A percentile compares a stretch with the other conserved stretches of the same genome.
Conservation (phyloP, 2,797 vertebrate genomes). For the Clarias platycephalus region DNA sequence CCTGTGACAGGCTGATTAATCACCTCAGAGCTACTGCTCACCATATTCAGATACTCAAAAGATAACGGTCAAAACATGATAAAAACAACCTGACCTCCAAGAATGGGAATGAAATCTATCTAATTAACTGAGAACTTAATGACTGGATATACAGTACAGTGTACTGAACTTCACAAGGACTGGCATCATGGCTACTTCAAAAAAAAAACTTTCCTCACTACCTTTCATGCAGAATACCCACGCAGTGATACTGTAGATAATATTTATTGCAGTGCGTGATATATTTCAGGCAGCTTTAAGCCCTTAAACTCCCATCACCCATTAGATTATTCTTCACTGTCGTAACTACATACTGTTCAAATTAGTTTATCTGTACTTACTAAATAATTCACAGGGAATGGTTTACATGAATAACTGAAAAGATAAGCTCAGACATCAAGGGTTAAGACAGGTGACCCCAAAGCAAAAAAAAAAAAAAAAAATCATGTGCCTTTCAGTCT, state of each 20-base stretch:
- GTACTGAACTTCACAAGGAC: not conserved
- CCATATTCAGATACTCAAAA: not conserved
- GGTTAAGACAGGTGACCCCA: not conserved
- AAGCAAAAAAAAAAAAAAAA: too few relatives aligned
- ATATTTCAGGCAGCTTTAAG: not conserved
- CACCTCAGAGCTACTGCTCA: not conserved
- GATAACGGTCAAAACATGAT: not conserved
- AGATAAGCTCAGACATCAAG: not conserved
- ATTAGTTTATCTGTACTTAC: not conserved
- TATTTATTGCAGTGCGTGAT: not conserved
- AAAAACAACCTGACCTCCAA: not conserved
- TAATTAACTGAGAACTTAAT: not conserved
- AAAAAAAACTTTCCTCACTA: not conserved
- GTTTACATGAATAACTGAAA: not conserved
- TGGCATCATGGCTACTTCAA: not conserved
- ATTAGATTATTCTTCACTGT: not conserved
- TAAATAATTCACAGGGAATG: not conserved
- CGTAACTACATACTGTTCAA: not conserved
- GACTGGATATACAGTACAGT: too few relatives aligned
- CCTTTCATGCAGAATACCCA: not conserved
- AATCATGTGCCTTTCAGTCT: not conserved
- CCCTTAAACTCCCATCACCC: not conserved
- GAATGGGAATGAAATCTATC: not conserved
- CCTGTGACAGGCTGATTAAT: constrained; percentile 8
- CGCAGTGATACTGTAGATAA: not conserved